Evolutionary conservation across 2,797 vertebrate species (phyloP), one percentile per base, ranked within the genome.

Genomic region (Myotis daubentonii): DNA sequence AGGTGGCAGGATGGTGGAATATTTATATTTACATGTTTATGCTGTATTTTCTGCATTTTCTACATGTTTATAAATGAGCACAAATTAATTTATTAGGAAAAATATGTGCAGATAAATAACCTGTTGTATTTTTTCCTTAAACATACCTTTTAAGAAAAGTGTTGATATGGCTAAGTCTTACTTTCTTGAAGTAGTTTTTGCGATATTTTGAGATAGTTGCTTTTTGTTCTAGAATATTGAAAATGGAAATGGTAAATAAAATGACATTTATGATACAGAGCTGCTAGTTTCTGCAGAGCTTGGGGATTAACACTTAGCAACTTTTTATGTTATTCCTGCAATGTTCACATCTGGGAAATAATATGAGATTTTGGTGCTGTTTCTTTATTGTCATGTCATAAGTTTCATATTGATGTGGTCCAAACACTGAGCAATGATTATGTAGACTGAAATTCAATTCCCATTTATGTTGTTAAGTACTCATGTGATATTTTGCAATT

Each of bases 211-310:
- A 93, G 51, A 66, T 70, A 76, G 28, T 72, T 79, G 3, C 36
- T 49, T 81, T 38, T 81, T 87, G 1, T 88, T 85, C 17, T 60
- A 55, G n/a, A 87, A n/a, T 87, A 81, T 4, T 93, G 10, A 44
- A 41, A 87, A 68, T 83, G n/a, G 47, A 87, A 96, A 87, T 44
- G 38, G 38, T 28, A 93, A 92, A 68, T 68, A 68, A 89, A 86
- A 81, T 88, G 44, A 38, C 30, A 92, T 81, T 84, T 80, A 76
- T 3, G 5, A 70, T 90, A 76, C 66, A 76, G 11, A 93, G 53
- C 47, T 25, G 4, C 36, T 65, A 65, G 38, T 93, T 86, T 92
- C 71, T 87, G 53, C 15, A 55, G 25, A 23, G 16, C 49, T 60
- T 47, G 23, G 33, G 81, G 47, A 85, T 88, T 91, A 94, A n/a